phyloP scores from a whole-genome alignment of 2,113 vertebrate genomes.

The Trematocara marginatum region DNA sequence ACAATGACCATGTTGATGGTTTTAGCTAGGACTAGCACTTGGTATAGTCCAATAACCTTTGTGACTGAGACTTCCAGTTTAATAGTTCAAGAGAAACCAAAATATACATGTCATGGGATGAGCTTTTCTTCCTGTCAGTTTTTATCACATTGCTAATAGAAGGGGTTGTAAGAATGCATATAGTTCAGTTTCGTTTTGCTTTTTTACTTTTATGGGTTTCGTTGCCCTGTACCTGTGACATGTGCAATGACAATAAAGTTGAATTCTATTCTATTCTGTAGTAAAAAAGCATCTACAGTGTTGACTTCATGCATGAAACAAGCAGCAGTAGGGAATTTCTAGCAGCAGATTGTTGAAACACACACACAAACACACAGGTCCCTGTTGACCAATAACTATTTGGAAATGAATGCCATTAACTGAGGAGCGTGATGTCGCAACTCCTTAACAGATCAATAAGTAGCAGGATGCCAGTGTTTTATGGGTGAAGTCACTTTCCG shows the following conservation, averaged over 20 bases:
- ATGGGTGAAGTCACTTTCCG: not conserved
- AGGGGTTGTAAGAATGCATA: not conserved
- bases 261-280: not conserved
- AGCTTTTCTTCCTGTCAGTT: not conserved
- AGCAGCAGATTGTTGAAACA: not conserved
- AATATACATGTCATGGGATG: not conserved
- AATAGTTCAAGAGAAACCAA: not conserved
- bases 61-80: not conserved
- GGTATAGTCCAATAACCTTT: not conserved
- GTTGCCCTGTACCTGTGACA: no score
- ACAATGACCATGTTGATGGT: not conserved
- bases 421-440: not conserved
- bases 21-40: not conserved
- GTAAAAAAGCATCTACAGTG: not conserved
- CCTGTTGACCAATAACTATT: not conserved
- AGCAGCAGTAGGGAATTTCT: not conserved
- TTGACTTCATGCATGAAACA: not conserved
- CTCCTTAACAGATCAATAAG: not conserved
- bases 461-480: not conserved
- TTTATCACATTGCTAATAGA: not conserved
- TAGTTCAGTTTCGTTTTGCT: fast-evolving
- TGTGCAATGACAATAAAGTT: no score
- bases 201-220: not conserved
- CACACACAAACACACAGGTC: not conserved
- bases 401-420: fast-evolving